phyloP scores from a whole-genome alignment of 1,140 invertebrate genomes.

The Paralvinella palmiformis region DNA sequence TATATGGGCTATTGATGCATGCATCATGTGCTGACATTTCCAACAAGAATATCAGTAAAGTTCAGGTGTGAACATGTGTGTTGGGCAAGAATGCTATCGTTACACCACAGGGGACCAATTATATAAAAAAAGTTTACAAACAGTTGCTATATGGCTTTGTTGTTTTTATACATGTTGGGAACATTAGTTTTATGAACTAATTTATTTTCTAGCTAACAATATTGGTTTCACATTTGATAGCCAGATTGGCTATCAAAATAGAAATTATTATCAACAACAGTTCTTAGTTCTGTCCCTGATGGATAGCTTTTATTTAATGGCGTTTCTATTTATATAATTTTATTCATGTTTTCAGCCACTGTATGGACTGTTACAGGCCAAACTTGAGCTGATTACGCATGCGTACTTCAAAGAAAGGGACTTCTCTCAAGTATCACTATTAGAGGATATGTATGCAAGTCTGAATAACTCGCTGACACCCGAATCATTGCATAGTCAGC shows the following conservation, averaged over 20 bases:
- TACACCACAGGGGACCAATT: too few relatives aligned
- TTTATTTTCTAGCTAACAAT: slow-evolving; percentile 65
- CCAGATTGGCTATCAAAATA: too few relatives aligned
- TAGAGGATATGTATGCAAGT: slow-evolving; percentile 89
- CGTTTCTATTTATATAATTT: neutral
- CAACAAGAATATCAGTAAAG: too few relatives aligned
- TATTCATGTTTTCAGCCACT: slow-evolving; percentile 40
- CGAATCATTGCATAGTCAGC: slow-evolving; percentile 62
- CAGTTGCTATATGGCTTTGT: too few relatives aligned
- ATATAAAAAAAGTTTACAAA: too few relatives aligned
- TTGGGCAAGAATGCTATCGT: too few relatives aligned
- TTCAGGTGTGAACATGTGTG: too few relatives aligned
- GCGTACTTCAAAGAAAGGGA: slow-evolving; percentile 86
- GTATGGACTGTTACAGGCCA: slow-evolving; percentile 57
- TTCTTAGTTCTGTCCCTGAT: too few relatives aligned
- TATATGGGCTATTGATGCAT: too few relatives aligned
- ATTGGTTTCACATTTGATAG: slow-evolving; percentile 6
- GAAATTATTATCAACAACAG: neutral
- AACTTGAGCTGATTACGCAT: slow-evolving; percentile 91
- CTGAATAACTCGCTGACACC: slow-evolving; percentile 73
- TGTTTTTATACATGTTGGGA: too few relatives aligned
- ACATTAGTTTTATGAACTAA: slow-evolving; percentile 82
- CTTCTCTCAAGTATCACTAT: slow-evolving; percentile 64
- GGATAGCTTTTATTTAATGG: slow-evolving; percentile 8
- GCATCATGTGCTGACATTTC: too few relatives aligned